phyloP scores from a whole-genome alignment of 35 echinoderm and acorn worm genomes.

The Eucidaris tribuloides region DNA sequence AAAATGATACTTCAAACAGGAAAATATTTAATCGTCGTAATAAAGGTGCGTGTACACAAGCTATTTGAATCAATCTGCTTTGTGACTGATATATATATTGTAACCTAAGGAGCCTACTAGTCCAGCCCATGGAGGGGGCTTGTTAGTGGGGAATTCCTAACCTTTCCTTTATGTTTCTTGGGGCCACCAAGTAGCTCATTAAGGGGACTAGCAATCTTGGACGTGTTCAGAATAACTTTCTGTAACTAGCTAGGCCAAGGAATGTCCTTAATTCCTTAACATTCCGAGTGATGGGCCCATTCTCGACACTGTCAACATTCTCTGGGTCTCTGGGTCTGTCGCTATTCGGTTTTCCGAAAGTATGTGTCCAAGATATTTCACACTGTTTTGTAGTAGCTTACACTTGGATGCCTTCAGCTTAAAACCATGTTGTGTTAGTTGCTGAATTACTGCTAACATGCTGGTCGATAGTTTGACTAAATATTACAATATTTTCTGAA shows the following conservation, averaged over 20 bases:
- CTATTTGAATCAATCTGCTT: no score
- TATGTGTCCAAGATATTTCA: conserved; percentile 52
- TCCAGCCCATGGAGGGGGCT: not conserved
- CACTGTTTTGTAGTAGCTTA: conserved; percentile 29
- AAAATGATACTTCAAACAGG: no score
- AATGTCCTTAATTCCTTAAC: no score
- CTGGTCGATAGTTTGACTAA: not conserved
- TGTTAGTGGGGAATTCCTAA: not conserved
- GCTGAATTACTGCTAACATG: conserved; percentile 17
- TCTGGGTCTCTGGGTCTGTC: conserved; percentile 22
- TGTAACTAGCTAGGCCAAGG: conserved; percentile 12
- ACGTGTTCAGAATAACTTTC: not conserved
- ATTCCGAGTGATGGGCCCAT: not conserved
- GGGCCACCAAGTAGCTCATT: not conserved
- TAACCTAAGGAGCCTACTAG: no score
- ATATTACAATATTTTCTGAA: conserved; percentile 8
- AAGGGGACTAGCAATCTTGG: conserved; percentile 1
- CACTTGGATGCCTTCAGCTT: conserved; percentile 57
- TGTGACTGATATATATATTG: no score
- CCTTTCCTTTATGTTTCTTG: not conserved
- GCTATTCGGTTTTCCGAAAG: conserved; percentile 12
- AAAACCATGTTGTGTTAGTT: conserved; percentile 32
- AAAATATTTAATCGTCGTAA: no score
- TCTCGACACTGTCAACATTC: not conserved
- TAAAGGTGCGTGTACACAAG: no score